These are phyloP conservation scores for Scaeva pyrastri DNA, from an alignment of 2,888 invertebrate species.

Conservation along the genomic window DNA sequence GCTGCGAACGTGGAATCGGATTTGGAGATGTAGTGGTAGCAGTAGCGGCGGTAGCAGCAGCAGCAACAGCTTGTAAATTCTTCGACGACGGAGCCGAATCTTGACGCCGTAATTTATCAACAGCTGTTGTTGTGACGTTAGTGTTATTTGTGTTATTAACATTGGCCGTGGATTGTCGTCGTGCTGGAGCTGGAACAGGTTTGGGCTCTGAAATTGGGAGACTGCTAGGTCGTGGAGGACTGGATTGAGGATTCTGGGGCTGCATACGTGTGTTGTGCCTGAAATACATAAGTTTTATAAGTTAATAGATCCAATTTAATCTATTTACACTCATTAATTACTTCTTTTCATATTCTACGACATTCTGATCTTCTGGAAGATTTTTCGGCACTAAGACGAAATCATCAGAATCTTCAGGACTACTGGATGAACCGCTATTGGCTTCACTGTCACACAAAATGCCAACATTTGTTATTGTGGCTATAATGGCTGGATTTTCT, in stretches of 20 bases:
- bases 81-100: conserved; percentile 77
- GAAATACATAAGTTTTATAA: background rate
- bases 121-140: conserved; percentile 52
- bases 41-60: conserved; percentile 61
- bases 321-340: conserved; percentile 65
- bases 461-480: conserved; percentile 86
- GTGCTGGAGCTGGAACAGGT: conserved; percentile 88
- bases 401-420: conserved; percentile 90
- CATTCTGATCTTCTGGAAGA: conserved; percentile 86
- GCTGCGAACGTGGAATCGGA: conserved; percentile 92
- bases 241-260: conserved; percentile 82
- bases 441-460: conserved; percentile 84
- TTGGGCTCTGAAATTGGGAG: conserved; percentile 90
- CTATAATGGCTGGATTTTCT: conserved; percentile 85
- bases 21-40: conserved; percentile 78
- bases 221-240: conserved; percentile 88
- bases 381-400: conserved; percentile 92
- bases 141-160: conserved; percentile 70
- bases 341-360: conserved; percentile 82
- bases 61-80: conserved; percentile 55
- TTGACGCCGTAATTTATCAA: conserved; percentile 76
- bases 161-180: conserved; percentile 79
- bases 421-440: conserved; percentile 85
- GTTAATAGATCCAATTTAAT: background rate
- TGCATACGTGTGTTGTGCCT: conserved; percentile 78